Evolutionary conservation across 2,888 invertebrate genomes (phyloP), one percentile per base, ranked within the genome.

Genomic region (Rotaria macrura): DNA sequence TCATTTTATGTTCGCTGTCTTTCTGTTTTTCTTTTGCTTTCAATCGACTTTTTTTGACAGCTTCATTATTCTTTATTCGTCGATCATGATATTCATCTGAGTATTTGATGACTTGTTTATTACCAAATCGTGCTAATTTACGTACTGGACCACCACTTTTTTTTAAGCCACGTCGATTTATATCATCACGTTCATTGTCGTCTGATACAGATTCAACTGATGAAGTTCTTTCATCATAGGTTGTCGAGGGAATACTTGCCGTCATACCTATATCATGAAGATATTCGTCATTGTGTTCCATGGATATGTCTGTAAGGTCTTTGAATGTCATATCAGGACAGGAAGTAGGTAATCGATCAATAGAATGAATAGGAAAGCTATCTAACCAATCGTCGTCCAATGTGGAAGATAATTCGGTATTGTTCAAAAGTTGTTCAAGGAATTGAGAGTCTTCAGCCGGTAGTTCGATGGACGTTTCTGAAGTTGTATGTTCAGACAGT

Each of bases 11-110:
- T 91, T 97, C 96, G 0, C 97, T 97, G 90, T 96, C 96, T 87
- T 95, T 92, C 86, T 96, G 95, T 85, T 96, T 94, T 87, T 95
- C 94, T 92, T 97, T 97, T 86, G 97, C 97, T 92, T 97, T 97
- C 91, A 97, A 97, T 88, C 97, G 93, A 86, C 95, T 95, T 91
- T 97, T 97, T 87, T 97, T 92, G 86, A 97, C 97, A 5, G 97
- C 97, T 89, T 97, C 95, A 91, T 97, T 97, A 91, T 97, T 97
- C 88, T 97, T 93, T 90, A 96, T 96, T 79, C 97, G 93, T 87
- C 96, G 92, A 87, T 96, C 92, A 88, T 95, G 93, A 91, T 97
- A 97, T 91, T 97, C 97, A 89, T 96, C 95, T 89, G 95, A 96
- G 87, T 95, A 95, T 92, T 96, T 97, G 92, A 96, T 96, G 89